Percentiles rank a stretch among this genome's conserved stretches.
Conservation (phyloP, 1,140 invertebrate species). For the Dinoponera quadriceps region DNA sequence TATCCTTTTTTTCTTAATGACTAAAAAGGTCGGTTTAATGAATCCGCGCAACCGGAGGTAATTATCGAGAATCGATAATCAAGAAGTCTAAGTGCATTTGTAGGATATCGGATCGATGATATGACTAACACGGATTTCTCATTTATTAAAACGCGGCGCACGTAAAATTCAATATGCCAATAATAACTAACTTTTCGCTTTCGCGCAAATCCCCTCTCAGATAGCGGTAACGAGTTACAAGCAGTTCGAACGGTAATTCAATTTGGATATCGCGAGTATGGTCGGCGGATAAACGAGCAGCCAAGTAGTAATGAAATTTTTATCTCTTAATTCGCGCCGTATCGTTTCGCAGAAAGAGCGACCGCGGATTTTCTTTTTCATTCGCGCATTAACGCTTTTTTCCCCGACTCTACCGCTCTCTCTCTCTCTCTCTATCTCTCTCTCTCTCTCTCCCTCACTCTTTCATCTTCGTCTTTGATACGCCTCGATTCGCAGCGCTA, state of each 20-base stretch:
- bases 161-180: conserved; percentile 50
- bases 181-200: conserved; percentile 39
- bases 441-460: neutral
- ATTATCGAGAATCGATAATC: conserved; percentile 64
- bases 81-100: conserved; percentile 56
- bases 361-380: neutral
- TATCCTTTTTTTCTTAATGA: conserved; percentile 55
- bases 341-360: neutral
- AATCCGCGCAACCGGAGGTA: conserved; percentile 33
- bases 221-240: conserved; percentile 47
- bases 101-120: conserved; percentile 54
- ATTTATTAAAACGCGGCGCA: conserved; percentile 35
- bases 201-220: conserved; percentile 33
- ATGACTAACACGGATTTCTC: conserved; percentile 42
- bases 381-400: neutral
- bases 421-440: neutral
- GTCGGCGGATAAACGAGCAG: neutral
- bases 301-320: conserved; percentile 12
- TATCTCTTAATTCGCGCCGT: neutral
- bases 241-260: conserved; percentile 27
- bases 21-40: conserved; percentile 54
- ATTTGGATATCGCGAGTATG: conserved; percentile 2
- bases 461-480: neutral
- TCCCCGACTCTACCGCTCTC: neutral
- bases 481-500: neutral